phyloP scores from a whole-genome alignment of 2,797 vertebrate genomes.

The Sebastes oblongus region DNA sequence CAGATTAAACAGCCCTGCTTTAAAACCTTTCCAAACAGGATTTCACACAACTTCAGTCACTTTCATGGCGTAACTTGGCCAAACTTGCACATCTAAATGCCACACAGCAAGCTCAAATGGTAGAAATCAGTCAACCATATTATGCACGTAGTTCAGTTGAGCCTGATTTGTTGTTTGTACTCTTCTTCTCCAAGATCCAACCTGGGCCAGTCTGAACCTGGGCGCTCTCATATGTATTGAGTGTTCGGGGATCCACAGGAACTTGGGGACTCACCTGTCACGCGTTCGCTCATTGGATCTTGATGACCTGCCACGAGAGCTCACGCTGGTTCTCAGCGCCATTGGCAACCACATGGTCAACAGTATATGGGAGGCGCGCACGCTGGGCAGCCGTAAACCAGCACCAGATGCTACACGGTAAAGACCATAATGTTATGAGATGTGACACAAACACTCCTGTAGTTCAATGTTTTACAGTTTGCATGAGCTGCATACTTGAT shows the following conservation, averaged over 20 bases:
- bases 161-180: not conserved
- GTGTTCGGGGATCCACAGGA: conserved; percentile 94
- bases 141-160: not conserved
- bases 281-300: conserved; percentile 92
- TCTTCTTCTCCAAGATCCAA: conserved; percentile 81
- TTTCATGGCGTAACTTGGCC: not conserved
- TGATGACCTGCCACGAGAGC: conserved; percentile 91
- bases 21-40: not conserved
- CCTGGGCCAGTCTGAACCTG: conserved; percentile 94
- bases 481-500: not conserved
- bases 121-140: not conserved
- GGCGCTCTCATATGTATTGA: conserved; percentile 95
- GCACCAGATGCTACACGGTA: conserved; percentile 87
- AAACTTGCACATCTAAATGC: not conserved
- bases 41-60: conserved; percentile 14
- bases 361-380: conserved; percentile 90
- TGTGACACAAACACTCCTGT: not conserved
- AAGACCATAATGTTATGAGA: not conserved
- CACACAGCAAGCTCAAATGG: not conserved
- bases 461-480: not conserved
- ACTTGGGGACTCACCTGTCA: conserved; percentile 91
- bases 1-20: conserved; percentile 9
- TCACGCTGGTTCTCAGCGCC: conserved; percentile 89
- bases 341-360: conserved; percentile 93
- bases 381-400: conserved; percentile 87